A percentile compares a stretch with the other conserved stretches of the same genome.
phyloP scores from a whole-genome alignment of 2,888 invertebrate species.

The Cosmia pyralina region DNA sequence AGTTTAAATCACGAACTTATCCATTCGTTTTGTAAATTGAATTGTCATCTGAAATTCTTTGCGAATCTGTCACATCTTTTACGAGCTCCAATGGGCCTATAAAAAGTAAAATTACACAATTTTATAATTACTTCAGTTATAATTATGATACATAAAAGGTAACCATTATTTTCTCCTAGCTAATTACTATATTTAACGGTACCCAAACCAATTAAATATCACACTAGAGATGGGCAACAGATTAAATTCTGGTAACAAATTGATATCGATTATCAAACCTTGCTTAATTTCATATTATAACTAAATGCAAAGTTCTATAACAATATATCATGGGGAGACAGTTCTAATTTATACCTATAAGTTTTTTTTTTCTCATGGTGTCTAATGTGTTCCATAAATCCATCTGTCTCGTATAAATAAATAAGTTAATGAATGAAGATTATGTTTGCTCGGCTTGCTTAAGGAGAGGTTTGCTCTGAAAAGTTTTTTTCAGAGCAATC shows the following conservation, averaged over 20 bases:
- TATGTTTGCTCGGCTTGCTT: constrained; percentile 45
- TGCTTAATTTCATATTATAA: constrained; percentile 33
- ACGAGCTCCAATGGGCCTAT: background rate
- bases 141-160: background rate
- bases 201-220: background rate
- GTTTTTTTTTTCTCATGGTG: constrained; percentile 54
- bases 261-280: constrained; percentile 49
- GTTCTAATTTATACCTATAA: constrained; percentile 55
- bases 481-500: too few species aligned
- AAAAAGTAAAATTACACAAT: too few species aligned
- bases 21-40: background rate
- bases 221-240: constrained; percentile 11
- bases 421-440: constrained; percentile 59
- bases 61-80: background rate
- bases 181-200: constrained; percentile 30
- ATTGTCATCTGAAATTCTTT: background rate
- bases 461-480: constrained; percentile 39
- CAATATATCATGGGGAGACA: constrained; percentile 57
- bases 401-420: constrained; percentile 56
- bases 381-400: constrained; percentile 62
- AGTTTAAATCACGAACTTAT: background rate
- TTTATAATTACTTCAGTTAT: background rate
- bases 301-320: constrained; percentile 44
- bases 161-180: background rate
- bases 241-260: constrained; percentile 38